Percentiles rank a stretch among this genome's conserved stretches.
phyloP scores from a whole-genome alignment of 2,113 vertebrate genomes.

The Carassius gibelio region DNA sequence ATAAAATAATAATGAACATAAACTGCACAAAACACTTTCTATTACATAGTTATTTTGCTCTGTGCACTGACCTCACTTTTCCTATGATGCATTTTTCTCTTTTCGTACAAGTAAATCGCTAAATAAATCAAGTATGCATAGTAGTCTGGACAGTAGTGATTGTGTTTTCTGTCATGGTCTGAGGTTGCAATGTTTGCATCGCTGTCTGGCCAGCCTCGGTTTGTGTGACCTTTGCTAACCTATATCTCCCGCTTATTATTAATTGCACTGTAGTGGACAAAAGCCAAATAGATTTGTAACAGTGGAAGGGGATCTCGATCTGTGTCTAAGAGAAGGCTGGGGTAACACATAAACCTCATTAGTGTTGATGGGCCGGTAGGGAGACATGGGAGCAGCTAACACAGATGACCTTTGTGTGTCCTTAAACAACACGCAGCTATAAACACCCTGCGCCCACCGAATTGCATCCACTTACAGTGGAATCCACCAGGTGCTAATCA shows the following conservation, averaged over 20 bases:
- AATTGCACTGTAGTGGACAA: conserved; percentile 86
- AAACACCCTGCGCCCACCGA: conserved; percentile 33
- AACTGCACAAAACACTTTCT: conserved; percentile 61
- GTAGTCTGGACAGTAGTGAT: conserved; percentile 82
- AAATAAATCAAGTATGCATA: conserved; percentile 95
- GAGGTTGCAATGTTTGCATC: conserved; percentile 69
- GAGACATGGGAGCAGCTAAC: conserved; percentile 79
- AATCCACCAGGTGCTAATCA: conserved; percentile 21
- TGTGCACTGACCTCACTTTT: conserved; percentile 74
- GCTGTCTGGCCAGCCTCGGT: neutral
- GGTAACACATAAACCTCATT: conserved; percentile 88
- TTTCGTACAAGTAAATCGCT: conserved; percentile 89
- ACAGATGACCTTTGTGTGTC: conserved; percentile 83
- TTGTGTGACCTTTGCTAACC: conserved; percentile 78
- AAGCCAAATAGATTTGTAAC: conserved; percentile 92
- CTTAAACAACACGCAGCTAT: conserved; percentile 75
- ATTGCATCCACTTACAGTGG: conserved; percentile 22
- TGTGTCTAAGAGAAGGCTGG: conserved; percentile 82
- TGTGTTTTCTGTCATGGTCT: conserved; percentile 86
- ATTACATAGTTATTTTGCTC: conserved; percentile 73
- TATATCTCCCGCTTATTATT: conserved; percentile 84
- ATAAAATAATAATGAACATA: conserved; percentile 48
- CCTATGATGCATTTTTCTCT: conserved; percentile 70
- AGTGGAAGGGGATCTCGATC: conserved; percentile 87
- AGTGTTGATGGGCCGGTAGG: conserved; percentile 86